A percentile compares a stretch with the other conserved stretches of the same genome.
Evolutionary conservation across 2,113 vertebrate species (phyloP).

Genomic region (Sceloporus undulatus): DNA sequence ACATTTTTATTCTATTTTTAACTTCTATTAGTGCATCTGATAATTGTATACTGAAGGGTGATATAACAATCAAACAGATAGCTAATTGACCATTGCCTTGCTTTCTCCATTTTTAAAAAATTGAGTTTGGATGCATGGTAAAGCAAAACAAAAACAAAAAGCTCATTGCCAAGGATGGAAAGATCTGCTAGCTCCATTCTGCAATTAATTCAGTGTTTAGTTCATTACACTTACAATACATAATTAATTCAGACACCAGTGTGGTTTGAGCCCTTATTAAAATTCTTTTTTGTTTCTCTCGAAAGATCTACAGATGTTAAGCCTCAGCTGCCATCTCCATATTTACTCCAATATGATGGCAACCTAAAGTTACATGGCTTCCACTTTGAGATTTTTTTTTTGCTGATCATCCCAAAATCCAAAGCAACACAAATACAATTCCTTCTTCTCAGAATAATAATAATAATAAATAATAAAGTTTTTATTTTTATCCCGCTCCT

Average conservation of each 20-base stretch:
- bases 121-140: neutral
- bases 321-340: neutral
- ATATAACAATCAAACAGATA: neutral
- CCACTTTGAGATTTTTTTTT: too few relatives aligned
- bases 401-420: too few relatives aligned
- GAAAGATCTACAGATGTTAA: constrained; percentile 6
- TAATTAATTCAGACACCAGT: constrained; percentile 8
- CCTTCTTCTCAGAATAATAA: too few relatives aligned
- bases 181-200: neutral
- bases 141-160: too few relatives aligned
- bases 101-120: neutral
- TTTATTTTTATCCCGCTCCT: too few relatives aligned
- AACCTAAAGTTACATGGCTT: neutral
- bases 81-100: neutral
- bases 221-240: neutral
- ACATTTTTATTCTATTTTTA: neutral
- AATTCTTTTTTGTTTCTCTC: neutral
- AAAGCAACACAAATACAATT: too few relatives aligned
- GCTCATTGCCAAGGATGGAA: neutral
- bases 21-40: neutral
- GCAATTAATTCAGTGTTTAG: neutral
- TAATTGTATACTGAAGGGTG: neutral
- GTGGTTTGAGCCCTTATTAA: neutral
- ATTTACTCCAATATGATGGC: neutral
- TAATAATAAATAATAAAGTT: too few relatives aligned